Conservation (phyloP, 2,888 invertebrate species). For the Schizotus pectinicornis region DNA sequence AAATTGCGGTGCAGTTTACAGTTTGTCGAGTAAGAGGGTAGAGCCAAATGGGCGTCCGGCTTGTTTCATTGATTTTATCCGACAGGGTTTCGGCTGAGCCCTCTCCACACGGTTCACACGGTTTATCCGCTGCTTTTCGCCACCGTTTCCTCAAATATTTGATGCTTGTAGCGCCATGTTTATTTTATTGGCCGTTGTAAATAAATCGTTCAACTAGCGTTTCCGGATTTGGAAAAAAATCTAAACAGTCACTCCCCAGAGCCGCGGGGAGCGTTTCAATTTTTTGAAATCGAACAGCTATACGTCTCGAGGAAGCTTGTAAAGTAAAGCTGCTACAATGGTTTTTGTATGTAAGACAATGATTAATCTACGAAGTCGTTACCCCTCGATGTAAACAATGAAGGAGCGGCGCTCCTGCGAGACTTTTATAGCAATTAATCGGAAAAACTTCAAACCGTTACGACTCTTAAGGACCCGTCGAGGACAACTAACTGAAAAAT, state of each 20-base stretch:
- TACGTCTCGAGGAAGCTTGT: conserved; percentile 17
- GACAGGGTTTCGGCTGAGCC: conserved; percentile 28
- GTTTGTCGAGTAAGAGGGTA: conserved; percentile 10
- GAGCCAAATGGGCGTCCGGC: conserved; percentile 5
- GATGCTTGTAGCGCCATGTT: conserved; percentile 37
- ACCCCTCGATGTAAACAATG: conserved; percentile 1
- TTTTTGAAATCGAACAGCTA: conserved; percentile 5
- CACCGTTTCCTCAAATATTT: conserved; percentile 34
- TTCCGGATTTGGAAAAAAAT: conserved; percentile 30
- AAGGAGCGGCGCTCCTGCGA: no score
- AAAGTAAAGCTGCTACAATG: conserved; percentile 6
- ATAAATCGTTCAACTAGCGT: conserved; percentile 36
- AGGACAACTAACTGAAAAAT: no score
- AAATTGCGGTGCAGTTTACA: conserved; percentile 23
- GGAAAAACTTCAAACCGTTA: no score
- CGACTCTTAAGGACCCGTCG: no score
- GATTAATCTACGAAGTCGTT: conserved; percentile 14
- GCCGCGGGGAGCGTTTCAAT: conserved; percentile 3
- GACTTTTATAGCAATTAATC: no score
- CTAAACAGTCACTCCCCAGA: conserved; percentile 18
- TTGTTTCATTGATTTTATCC: conserved; percentile 33
- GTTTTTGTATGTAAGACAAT: conserved; percentile 6
- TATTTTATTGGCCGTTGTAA: conserved; percentile 35
- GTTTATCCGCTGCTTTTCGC: conserved; percentile 33
- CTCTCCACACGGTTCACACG: conserved; percentile 26